These are phyloP conservation scores for Volucella inanis DNA, from an alignment of 2,888 invertebrate genomes.

Conservation along the genomic window DNA sequence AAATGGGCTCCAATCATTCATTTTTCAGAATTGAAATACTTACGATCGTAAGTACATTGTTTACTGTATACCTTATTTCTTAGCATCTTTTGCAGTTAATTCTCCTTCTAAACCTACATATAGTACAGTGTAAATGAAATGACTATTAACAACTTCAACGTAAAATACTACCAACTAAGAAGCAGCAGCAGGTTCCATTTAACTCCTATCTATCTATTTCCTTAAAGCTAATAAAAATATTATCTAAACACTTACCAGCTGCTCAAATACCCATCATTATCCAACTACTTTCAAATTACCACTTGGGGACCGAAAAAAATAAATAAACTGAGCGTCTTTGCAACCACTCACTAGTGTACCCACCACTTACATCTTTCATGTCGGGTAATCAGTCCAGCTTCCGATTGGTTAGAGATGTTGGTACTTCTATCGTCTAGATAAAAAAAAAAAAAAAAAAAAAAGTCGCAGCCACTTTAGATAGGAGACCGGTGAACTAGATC, in stretches of 20 bases:
- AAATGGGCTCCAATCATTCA: no score
- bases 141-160: not conserved
- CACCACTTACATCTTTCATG: constrained; percentile 55
- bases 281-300: constrained; percentile 66
- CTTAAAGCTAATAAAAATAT: constrained; percentile 70
- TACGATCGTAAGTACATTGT: no score
- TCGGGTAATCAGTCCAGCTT: constrained; percentile 22
- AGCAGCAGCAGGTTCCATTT: not conserved
- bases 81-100: no score
- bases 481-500: not conserved
- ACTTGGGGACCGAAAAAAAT: constrained; percentile 55
- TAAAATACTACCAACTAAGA: not conserved
- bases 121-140: no score
- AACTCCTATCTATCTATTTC: constrained; percentile 24
- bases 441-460: constrained; percentile 32
- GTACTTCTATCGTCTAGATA: constrained; percentile 46
- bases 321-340: constrained; percentile 49
- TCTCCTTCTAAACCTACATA: no score
- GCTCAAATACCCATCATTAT: constrained; percentile 70
- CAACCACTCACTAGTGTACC: not conserved
- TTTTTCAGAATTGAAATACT: no score
- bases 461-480: constrained; percentile 37
- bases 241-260: constrained; percentile 70
- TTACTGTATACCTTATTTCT: no score
- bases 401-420: constrained; percentile 43